phyloP scores from a whole-genome alignment of 2,113 vertebrate genomes.

The Eretmochelys imbricata region DNA sequence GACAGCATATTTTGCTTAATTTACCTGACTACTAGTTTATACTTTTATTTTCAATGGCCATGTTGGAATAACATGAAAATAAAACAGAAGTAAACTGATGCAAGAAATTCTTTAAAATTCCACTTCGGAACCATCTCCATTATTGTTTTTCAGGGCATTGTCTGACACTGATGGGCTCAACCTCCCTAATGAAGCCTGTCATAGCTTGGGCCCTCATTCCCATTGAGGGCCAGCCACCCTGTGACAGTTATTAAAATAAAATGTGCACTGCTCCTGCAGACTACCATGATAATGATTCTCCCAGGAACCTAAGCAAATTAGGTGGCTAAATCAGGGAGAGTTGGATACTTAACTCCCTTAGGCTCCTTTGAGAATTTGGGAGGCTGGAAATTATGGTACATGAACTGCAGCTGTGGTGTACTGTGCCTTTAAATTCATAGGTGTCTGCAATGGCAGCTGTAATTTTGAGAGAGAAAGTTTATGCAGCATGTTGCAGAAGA shows the following conservation, averaged over 20 bases:
- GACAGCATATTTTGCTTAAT: background rate
- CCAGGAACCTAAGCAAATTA: conserved; percentile 3
- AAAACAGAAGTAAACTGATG: background rate
- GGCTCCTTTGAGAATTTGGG: background rate
- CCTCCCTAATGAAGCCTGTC: too few relatives aligned
- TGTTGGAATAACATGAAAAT: background rate
- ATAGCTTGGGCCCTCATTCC: too few relatives aligned
- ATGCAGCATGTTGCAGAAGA: background rate
- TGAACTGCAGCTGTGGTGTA: background rate
- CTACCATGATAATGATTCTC: background rate
- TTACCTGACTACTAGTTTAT: background rate
- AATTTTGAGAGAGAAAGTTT: background rate
- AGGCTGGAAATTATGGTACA: background rate
- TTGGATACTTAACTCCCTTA: background rate
- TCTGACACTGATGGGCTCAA: too few relatives aligned
- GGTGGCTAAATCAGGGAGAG: background rate
- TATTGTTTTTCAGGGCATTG: too few relatives aligned
- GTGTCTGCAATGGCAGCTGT: background rate
- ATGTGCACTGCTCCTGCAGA: background rate
- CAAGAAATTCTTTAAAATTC: background rate
- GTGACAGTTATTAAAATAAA: background rate
- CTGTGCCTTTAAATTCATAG: background rate
- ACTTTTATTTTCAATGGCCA: too few relatives aligned
- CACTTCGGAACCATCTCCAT: too few relatives aligned
- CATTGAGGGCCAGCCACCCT: too few relatives aligned